phyloP scores from a whole-genome alignment of 2,888 invertebrate species.

The Epirrhoe tristata region DNA sequence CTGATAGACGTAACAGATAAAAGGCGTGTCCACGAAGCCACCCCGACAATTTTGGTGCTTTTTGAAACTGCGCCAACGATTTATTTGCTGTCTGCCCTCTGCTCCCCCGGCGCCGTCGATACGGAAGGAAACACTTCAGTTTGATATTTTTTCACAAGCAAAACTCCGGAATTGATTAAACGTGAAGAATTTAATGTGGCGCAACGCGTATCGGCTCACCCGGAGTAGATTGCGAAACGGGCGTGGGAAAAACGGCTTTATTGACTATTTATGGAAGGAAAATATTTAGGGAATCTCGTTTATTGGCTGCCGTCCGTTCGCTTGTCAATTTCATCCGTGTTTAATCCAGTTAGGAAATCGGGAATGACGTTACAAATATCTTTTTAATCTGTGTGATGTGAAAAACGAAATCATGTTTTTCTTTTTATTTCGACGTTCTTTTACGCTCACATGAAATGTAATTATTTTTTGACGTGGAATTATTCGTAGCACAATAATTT shows the following conservation, averaged over 20 bases:
- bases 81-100: conserved; percentile 75
- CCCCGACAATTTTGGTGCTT: conserved; percentile 74
- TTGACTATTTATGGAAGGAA: conserved; percentile 67
- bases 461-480: conserved; percentile 25
- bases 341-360: conserved; percentile 57
- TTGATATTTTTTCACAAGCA: conserved; percentile 67
- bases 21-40: conserved; percentile 77
- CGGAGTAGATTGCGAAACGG: conserved; percentile 64
- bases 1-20: conserved; percentile 82
- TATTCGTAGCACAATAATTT: conserved; percentile 32
- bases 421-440: neutral
- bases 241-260: conserved; percentile 67
- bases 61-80: conserved; percentile 80
- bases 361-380: conserved; percentile 42
- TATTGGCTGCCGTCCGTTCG: conserved; percentile 63
- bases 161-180: conserved; percentile 74
- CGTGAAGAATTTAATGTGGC: conserved; percentile 78
- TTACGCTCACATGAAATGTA: conserved; percentile 8
- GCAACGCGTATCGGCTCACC: conserved; percentile 63
- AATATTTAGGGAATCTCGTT: conserved; percentile 69
- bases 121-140: conserved; percentile 71
- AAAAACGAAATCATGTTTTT: conserved; percentile 14
- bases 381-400: conserved; percentile 27
- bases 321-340: conserved; percentile 63
- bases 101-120: conserved; percentile 63